phyloP scores from a whole-genome alignment of 2,888 invertebrate genomes.

The Aplocera efformata region DNA sequence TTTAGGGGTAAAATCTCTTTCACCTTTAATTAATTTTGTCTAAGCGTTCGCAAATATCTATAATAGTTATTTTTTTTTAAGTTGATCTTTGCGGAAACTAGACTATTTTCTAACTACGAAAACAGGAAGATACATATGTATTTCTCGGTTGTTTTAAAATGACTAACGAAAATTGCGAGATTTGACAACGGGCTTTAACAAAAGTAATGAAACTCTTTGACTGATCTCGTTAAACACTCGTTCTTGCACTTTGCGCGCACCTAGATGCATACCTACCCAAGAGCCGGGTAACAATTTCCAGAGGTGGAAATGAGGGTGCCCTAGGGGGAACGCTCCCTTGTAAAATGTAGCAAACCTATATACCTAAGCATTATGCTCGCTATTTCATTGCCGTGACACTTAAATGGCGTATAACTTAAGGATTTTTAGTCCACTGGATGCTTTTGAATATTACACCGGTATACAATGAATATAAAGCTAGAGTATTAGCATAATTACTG shows the following conservation, averaged over 20 bases:
- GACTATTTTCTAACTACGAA: no score
- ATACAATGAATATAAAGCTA: slow-evolving; percentile 16
- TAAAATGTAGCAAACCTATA: slow-evolving; percentile 38
- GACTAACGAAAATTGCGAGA: no score
- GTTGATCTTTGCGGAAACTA: no score
- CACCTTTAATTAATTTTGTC: no score
- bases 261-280: slow-evolving; percentile 32
- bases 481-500: slow-evolving; percentile 16
- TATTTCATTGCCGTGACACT: slow-evolving; percentile 25
- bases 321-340: slow-evolving; percentile 44
- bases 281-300: slow-evolving; percentile 55
- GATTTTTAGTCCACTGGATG: background rate
- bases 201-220: slow-evolving; percentile 41
- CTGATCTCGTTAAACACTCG: slow-evolving; percentile 41
- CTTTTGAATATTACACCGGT: slow-evolving; percentile 1
- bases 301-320: slow-evolving; percentile 48
- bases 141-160: no score
- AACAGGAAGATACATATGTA: no score
- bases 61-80: no score
- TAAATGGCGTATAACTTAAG: slow-evolving; percentile 7
- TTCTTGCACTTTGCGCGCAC: slow-evolving; percentile 37
- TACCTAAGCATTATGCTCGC: slow-evolving; percentile 34
- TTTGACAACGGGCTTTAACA: no score
- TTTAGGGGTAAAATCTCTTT: no score
- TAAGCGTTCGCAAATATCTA: no score